Conservation (phyloP, 2,888 invertebrate genomes). For the Synanthedon vespiformis region DNA sequence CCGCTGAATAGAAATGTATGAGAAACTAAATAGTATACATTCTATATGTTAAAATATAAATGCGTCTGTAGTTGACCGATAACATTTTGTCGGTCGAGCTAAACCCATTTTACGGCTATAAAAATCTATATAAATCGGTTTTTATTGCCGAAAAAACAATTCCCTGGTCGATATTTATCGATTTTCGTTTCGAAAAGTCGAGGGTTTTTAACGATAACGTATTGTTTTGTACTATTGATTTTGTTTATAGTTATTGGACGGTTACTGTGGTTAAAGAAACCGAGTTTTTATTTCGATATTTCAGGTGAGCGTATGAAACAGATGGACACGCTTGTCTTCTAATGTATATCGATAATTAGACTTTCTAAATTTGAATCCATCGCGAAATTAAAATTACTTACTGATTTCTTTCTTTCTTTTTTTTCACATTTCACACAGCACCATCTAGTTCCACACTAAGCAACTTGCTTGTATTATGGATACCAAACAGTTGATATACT, state of each 20-base stretch:
- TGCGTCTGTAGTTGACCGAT: not conserved
- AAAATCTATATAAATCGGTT: constrained; percentile 31
- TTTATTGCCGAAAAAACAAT: constrained; percentile 24
- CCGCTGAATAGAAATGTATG: too few species aligned
- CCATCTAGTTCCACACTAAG: too few species aligned
- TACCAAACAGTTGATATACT: too few species aligned
- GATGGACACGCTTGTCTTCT: too few species aligned
- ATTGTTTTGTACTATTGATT: constrained; percentile 47
- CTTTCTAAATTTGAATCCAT: too few species aligned
- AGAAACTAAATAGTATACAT: too few species aligned
- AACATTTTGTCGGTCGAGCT: not conserved
- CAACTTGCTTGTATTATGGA: too few species aligned
- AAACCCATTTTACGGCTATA: constrained; percentile 17
- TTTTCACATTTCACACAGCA: too few species aligned
- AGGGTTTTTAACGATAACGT: constrained; percentile 10
- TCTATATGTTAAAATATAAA: not conserved
- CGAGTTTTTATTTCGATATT: constrained; percentile 6
- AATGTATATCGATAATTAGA: too few species aligned
- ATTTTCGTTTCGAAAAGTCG: constrained; percentile 11
- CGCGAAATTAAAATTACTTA: too few species aligned
- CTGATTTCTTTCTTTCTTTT: too few species aligned
- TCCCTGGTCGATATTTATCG: constrained; percentile 30
- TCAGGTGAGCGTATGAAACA: not conserved
- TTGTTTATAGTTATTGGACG: constrained; percentile 53
- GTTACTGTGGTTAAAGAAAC: constrained; percentile 5